Evolutionary conservation across 2,113 vertebrate genomes (phyloP), one percentile per base, ranked within the genome.

Genomic region (Mirounga angustirostris): DNA sequence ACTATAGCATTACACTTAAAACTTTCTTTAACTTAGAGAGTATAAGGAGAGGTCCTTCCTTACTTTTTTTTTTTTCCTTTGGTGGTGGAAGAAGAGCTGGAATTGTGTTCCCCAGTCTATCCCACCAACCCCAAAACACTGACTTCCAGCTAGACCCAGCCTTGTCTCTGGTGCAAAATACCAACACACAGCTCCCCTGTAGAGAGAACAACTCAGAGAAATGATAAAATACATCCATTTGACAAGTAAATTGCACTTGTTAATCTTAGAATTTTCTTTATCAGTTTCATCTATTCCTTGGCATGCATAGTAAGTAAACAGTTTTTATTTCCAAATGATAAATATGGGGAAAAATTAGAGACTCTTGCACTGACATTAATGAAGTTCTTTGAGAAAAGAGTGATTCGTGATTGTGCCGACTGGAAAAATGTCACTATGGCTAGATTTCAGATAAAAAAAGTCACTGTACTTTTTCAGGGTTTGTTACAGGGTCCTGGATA

Each of bases 311-410:
- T 59, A 95, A 91, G 78, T 78, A 95, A 96, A 92, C 24, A 56
- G 30, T 69, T 91, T 94, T 96, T 91, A 91, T 91, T 97, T 96
- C 28, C 56, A 56, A 94, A 91, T 86, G 85, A 96, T 96, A 89
- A 71, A 91, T 93, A 90, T 50, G 9, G 61, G 24, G 28, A 10
- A 26, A 43, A 82, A 95, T 80, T 36, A 89, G 78, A 95, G 78
- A 33, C 36, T 95, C n/a, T 86, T 81, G 22, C 4, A 46, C 40
- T 54, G 58, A 97, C n/a, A n/a, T 95, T 95, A 95, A 93, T 91
- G 76, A 90, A 92, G 82, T 90, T 65, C 94, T 91, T 81, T 80
- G 96, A 95, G 91, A 88, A 93, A 97, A 16, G 22, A 89, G 16
- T 87, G 89, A 97, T 73, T 98, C 73, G 87, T 79, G 73, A 67